Evolutionary conservation across 2,113 vertebrate species (phyloP).

Genomic region (Phoenicopterus ruber): DNA sequence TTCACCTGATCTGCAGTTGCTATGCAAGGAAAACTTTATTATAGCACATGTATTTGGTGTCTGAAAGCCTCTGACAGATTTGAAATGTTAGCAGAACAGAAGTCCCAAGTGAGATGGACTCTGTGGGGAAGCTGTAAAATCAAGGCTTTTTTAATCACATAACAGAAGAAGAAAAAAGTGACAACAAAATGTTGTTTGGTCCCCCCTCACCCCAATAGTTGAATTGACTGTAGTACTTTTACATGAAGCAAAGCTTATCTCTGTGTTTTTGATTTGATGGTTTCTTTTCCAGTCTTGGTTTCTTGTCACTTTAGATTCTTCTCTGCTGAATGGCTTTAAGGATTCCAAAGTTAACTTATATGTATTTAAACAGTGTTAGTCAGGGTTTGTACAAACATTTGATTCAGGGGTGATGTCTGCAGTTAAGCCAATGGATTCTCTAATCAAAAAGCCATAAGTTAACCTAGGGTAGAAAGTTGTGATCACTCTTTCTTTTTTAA

Average conservation of each 20-base stretch:
- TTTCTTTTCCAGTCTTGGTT: background rate
- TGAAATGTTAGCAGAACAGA: background rate
- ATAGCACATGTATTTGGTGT: background rate
- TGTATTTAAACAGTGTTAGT: background rate
- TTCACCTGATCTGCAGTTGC: background rate
- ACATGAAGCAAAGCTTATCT: background rate
- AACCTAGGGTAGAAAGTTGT: constrained; percentile 70
- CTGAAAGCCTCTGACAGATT: background rate
- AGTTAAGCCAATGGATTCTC: background rate
- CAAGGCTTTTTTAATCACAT: background rate
- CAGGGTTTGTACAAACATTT: background rate
- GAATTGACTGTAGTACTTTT: background rate
- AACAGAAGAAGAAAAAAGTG: background rate
- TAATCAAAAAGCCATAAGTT: constrained; percentile 26
- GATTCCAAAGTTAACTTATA: background rate
- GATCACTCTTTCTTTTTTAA: constrained; percentile 75
- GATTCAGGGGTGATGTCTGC: background rate
- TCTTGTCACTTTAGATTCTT: background rate
- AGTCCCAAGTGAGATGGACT: background rate
- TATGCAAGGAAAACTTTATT: background rate
- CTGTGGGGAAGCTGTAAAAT: background rate
- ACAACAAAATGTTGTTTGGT: background rate
- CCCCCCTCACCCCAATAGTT: background rate
- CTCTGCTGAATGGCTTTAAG: background rate
- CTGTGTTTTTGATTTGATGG: background rate